Evolutionary conservation across 2,113 vertebrate species (phyloP).

Genomic region (Malurus melanocephalus): DNA sequence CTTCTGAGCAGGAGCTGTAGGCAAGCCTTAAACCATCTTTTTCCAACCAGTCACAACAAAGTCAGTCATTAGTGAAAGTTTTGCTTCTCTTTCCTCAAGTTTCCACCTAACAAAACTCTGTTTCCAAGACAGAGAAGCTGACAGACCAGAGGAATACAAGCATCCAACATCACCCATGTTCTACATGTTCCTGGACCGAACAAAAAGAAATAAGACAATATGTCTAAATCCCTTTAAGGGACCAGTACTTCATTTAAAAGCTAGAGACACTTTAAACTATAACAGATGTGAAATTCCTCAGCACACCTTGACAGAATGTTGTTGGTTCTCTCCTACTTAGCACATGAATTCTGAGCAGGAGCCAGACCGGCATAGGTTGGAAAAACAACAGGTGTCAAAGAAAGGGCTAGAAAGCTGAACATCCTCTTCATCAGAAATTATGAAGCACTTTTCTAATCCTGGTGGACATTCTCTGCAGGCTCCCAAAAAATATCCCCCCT

Average conservation of each 20-base stretch:
- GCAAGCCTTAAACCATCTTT: background rate
- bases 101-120: background rate
- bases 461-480: background rate
- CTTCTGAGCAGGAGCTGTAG: background rate
- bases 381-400: background rate
- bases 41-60: background rate
- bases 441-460: background rate
- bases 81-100: background rate
- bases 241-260: background rate
- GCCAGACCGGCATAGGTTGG: background rate
- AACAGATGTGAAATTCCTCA: background rate
- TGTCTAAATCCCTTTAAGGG: background rate
- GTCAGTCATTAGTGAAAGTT: background rate
- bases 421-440: background rate
- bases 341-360: background rate
- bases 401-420: rapidly evolving
- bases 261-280: background rate
- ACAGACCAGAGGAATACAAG: background rate
- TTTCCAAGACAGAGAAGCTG: background rate
- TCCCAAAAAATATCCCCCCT: background rate
- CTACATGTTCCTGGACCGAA: background rate
- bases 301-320: background rate
- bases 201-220: rapidly evolving
- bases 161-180: background rate
- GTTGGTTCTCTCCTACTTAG: background rate